Evolutionary conservation across 2,797 vertebrate species (phyloP), one percentile per base, ranked within the genome.

Genomic region (Peromyscus attwateri): DNA sequence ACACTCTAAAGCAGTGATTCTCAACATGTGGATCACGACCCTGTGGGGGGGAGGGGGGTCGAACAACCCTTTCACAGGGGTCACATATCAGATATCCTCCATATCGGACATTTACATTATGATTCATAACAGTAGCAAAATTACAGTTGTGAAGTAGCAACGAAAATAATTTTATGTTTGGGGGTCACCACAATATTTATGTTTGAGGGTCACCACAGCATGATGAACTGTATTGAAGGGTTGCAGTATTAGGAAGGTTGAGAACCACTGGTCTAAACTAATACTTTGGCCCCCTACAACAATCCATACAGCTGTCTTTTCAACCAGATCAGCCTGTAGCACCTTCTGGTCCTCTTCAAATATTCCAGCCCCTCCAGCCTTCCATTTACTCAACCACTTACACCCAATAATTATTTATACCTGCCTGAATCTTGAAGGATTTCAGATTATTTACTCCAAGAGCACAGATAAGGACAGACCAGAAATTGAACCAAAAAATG

Each of bases 401-500:
- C 29, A 82, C 34, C 68, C 29, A 55, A 92, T 82, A 79, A 84
- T 96, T 95, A 97, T 91, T 96, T 96, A 93, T 95, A 90, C 81
- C 80, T 91, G 76, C 66, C 37, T 70, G 84, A 95, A 88, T 91
- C 96, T 97, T 62, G 91, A 94, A 96, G n/a, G 64, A 95, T 89
- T 96, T 89, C 77, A 96, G 60, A 46, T 91, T 79, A 60, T 91
- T 95, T 94, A 96, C 88, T 97, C 79, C 37, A 91, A 94, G 81
- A 94, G 84, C 62, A 91, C 79, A 92, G 70, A 75, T 79, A 88
- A 95, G 68, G 66, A 77, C 71, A 97, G 91, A 94, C 80, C 31
- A 95, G 71, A 96, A 96, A 97, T 7, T 92, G 89, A 97, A 96
- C 57, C 87, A 29, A 52, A 97, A 97, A 95, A 92, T 75, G 95